Evolutionary conservation across 2,888 invertebrate genomes (phyloP).

Genomic region (Drosophila peninsularis): DNA sequence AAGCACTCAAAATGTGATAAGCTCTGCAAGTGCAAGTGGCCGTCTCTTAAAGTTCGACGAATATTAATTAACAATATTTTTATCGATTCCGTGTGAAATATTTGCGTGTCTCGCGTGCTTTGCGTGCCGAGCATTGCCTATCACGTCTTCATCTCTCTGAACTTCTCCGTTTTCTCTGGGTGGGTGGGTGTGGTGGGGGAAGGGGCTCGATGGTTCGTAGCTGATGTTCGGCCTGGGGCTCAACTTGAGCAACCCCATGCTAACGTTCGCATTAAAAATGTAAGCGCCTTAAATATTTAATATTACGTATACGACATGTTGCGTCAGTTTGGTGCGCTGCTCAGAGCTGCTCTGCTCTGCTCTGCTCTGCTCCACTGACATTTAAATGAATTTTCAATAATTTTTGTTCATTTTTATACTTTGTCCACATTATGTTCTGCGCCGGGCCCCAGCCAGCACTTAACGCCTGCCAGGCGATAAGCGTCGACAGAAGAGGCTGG

Average conservation of each 20-base stretch:
- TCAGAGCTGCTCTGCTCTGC: constrained; percentile 4
- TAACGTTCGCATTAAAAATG: constrained; percentile 62
- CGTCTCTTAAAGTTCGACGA: background rate
- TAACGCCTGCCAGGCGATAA: constrained; percentile 50
- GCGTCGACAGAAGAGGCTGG: constrained; percentile 5
- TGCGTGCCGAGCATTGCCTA: constrained; percentile 25
- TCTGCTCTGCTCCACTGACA: constrained; percentile 49
- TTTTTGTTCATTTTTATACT: constrained; percentile 38
- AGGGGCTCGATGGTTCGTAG: too few species aligned
- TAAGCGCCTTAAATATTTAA: constrained; percentile 72
- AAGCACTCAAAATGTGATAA: background rate
- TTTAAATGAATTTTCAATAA: constrained; percentile 78
- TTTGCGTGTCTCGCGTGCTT: constrained; percentile 26
- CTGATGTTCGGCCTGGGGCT: background rate
- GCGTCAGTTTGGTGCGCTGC: constrained; percentile 45
- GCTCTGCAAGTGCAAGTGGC: background rate
- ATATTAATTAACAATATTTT: constrained; percentile 36
- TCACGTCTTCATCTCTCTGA: constrained; percentile 26
- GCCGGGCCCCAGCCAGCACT: constrained; percentile 59
- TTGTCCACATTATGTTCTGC: background rate
- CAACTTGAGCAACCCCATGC: constrained; percentile 17
- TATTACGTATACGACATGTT: constrained; percentile 75
- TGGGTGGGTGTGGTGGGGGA: background rate
- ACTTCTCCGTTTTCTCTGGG: constrained; percentile 6
- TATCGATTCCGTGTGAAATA: constrained; percentile 21